Evolutionary conservation across 2,888 invertebrate species (phyloP), one percentile per base, ranked within the genome.

Genomic region (Agrypnus murinus): DNA sequence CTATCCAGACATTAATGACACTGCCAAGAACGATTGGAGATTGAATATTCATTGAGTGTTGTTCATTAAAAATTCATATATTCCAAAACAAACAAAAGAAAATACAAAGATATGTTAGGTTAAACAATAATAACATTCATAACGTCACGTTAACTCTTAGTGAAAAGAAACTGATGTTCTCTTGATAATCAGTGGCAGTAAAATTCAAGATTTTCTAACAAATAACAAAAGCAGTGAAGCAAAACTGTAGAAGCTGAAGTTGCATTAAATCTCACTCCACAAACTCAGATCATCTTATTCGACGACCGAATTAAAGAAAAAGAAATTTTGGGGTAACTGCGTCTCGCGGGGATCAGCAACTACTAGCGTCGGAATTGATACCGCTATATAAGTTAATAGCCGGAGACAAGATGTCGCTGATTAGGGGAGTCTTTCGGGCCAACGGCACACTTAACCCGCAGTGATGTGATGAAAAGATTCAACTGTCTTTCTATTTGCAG

Each of bases 301-400:
- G 63, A 67, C 67, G 62, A 69, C 60, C 65, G 67, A 77, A 77
- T 74, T 74, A 75, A 74, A 76, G 75, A 72, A 77, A 71, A 77
- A 71, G 74, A 75, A 75, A 76, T 69, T 74, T 69, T 65, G 62
- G 69, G 69, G 71, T 69, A 70, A 71, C 63, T 63, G 73, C 71
- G 72, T 77, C 77, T 77, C 78, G 73, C 74, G 77, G 75, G 78
- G 74, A 77, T 75, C 77, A 72, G 75, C 74, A 72, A 74, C 71
- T 73, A 72, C 72, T 69, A 65, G 67, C 79, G 78, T 79, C 78
- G 81, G 83, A 85, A 85, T 85, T 85, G 85, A 85, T 85, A 85
- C 84, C 81, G 84, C 84, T 83, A 84, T 85, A 84, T 84, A 85
- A 85, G 84, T 85, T 85, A 85, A 85, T 85, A 84, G 85, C 83